Evolutionary conservation across 2,888 invertebrate species (phyloP).

Genomic region (Drosophila neonasuta): DNA sequence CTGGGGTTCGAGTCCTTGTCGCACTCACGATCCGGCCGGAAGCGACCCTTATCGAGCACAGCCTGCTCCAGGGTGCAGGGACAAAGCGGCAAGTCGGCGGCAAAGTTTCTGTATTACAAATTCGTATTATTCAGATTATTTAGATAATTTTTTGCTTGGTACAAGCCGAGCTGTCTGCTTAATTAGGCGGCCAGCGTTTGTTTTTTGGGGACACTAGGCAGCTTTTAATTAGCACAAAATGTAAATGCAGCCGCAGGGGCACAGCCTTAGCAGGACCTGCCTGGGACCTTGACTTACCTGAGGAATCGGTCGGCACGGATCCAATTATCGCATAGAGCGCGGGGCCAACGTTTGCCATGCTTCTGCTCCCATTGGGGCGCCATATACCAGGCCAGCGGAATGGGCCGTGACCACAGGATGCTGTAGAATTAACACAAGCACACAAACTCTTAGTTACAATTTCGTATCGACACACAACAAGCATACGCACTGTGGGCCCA

Average conservation of each 20-base stretch:
- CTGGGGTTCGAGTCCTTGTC: slow-evolving; percentile 95
- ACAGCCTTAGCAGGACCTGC: not conserved
- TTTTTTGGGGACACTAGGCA: slow-evolving; percentile 6
- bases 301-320: slow-evolving; percentile 90
- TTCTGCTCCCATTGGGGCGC: slow-evolving; percentile 92
- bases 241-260: slow-evolving; percentile 35
- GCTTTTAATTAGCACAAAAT: slow-evolving; percentile 64
- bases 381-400: slow-evolving; percentile 97
- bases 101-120: slow-evolving; percentile 88
- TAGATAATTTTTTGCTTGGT: not conserved
- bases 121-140: slow-evolving; percentile 30
- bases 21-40: slow-evolving; percentile 93
- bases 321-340: slow-evolving; percentile 94
- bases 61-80: slow-evolving; percentile 97
- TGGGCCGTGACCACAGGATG: slow-evolving; percentile 94
- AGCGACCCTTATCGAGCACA: slow-evolving; percentile 94
- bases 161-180: slow-evolving; percentile 15
- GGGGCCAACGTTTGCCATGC: slow-evolving; percentile 92
- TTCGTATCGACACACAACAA: slow-evolving; percentile 18
- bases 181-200: slow-evolving; percentile 48
- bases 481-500: slow-evolving; percentile 29
- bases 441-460: not conserved
- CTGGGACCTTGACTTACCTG: slow-evolving; percentile 78
- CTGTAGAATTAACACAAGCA: slow-evolving; percentile 74
- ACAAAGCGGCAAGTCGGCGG: slow-evolving; percentile 91